Percentiles rank a stretch among this genome's conserved stretches.
These are phyloP conservation scores for Tinea trinotella DNA, from an alignment of 2,888 invertebrate species.

Conservation along the genomic window DNA sequence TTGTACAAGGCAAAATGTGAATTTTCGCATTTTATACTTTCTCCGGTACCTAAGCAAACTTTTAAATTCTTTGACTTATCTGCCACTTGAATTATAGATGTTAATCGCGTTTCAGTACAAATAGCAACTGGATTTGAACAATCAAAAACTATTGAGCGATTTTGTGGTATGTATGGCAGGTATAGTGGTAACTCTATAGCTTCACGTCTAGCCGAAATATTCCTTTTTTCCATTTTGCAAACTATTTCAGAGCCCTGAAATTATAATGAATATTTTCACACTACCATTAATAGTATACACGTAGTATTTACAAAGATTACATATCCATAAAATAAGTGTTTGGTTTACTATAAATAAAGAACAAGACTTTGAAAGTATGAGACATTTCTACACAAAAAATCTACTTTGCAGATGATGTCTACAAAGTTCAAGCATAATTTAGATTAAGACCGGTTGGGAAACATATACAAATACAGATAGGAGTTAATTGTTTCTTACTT, in stretches of 20 bases:
- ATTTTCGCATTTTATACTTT: constrained; percentile 36
- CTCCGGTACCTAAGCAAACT: constrained; percentile 32
- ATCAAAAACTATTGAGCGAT: constrained; percentile 37
- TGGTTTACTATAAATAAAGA: no score
- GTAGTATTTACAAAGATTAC: no score
- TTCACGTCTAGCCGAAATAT: constrained; percentile 27
- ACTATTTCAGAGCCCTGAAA: constrained; percentile 42
- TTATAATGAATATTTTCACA: neutral
- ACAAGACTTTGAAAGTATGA: no score
- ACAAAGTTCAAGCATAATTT: neutral
- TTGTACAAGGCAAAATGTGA: constrained; percentile 47
- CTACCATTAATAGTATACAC: no score
- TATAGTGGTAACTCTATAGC: constrained; percentile 37
- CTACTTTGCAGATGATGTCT: no score
- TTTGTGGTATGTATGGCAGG: constrained; percentile 53
- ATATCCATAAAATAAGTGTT: no score
- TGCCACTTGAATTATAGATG: constrained; percentile 43
- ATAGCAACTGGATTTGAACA: constrained; percentile 31
- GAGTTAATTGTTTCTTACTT: constrained; percentile 4
- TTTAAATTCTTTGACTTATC: constrained; percentile 33
- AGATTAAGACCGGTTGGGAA: neutral
- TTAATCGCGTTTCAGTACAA: constrained; percentile 22
- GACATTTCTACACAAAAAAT: no score
- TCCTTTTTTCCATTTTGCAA: constrained; percentile 32
- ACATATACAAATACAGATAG: neutral